Percentiles rank a stretch among this genome's conserved stretches.
Evolutionary conservation across 2,113 vertebrate species (phyloP).

Genomic region (Prietella phreatophila): DNA sequence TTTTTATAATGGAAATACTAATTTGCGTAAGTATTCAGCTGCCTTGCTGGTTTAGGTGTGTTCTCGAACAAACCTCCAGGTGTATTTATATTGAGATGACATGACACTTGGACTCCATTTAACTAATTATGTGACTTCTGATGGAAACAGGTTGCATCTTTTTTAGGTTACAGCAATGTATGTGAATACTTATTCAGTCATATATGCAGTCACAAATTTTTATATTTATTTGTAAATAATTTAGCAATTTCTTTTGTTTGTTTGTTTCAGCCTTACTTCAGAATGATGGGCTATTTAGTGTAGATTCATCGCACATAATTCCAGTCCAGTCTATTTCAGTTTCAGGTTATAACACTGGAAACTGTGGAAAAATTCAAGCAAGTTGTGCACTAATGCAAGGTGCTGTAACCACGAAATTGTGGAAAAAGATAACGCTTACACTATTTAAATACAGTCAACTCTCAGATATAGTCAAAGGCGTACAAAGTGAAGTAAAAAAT

Average conservation of each 20-base stretch:
- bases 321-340: not conserved
- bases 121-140: too few species aligned
- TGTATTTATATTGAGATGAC: not conserved
- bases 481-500: not conserved
- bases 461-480: not conserved
- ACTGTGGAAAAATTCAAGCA: not conserved
- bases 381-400: not conserved
- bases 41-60: not conserved
- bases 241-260: not conserved
- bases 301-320: too few species aligned
- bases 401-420: not conserved
- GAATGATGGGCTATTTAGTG: not conserved
- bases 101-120: not conserved
- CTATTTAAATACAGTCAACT: not conserved
- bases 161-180: too few species aligned
- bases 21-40: not conserved
- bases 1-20: not conserved
- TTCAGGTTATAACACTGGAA: not conserved
- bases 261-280: not conserved
- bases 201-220: not conserved
- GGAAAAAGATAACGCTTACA: not conserved
- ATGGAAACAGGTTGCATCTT: too few species aligned
- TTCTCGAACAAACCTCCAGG: not conserved
- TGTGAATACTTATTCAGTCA: too few species aligned
- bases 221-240: not conserved